Evolutionary conservation across 2,888 invertebrate species (phyloP), one percentile per base, ranked within the genome.

Genomic region (Atrina japonica): DNA sequence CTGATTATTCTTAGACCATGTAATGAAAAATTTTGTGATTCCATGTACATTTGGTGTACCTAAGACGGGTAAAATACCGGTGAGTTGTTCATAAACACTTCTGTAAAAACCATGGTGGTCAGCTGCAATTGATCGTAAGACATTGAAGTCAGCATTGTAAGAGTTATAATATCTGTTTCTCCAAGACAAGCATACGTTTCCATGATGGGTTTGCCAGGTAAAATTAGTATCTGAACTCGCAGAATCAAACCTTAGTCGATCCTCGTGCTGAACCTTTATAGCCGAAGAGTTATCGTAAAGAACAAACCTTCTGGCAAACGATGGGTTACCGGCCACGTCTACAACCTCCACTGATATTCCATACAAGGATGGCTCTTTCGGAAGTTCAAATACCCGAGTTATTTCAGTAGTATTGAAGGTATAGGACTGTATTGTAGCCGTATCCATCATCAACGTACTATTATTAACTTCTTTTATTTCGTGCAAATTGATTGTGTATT

Each of bases 21-120:
- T 49, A 45, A 73, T 65, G n/a, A 21, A 27, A 55, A 70, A 82
- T 7, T 30, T 47, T 0, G 65, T 55, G n/a, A 82, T 75, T 5
- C 81, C 81, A 40, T 74, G 52, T 1, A 80, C 64, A 60, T 76
- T 82, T 9, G 50, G 56, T 29, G 81, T 82, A 9, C 81, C 81
- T 1, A 43, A 35, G 1, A 82, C 76, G 9, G 80, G 73, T 16
- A 82, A 29, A 27, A 29, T 14, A 0, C 78, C 80, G 9, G 50
- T 30, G 5, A 35, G 40, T 61, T 82, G 80, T 25, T 82, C 80
- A 68, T 82, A 82, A 5, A 65, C 49, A 3, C 73, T 75, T 40
- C 23, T 56, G n/a, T 78, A 76, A 2, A 52, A 27, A 21, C 68
- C 70, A 27, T 67, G 60, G 9, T 65, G 59, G 53, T 81, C 76